Conservation (phyloP, 2,113 vertebrate genomes). For the Trogon surrucura region DNA sequence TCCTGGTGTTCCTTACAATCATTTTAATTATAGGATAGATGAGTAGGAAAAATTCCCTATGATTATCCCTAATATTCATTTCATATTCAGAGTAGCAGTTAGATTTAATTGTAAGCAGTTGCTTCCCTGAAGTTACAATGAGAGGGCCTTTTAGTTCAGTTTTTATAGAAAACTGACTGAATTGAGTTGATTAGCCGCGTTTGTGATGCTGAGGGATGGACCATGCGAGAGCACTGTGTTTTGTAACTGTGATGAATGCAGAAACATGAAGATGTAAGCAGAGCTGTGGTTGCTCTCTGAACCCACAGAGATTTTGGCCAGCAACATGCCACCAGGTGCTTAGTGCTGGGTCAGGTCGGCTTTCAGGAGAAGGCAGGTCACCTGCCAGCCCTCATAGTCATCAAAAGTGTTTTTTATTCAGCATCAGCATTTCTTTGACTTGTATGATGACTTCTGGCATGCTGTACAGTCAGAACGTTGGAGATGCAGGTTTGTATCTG, state of each 20-base stretch:
- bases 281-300: background rate
- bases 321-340: background rate
- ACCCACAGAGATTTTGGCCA: background rate
- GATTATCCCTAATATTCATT: constrained; percentile 71
- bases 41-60: constrained; percentile 52
- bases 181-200: constrained; percentile 68
- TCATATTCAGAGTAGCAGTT: constrained; percentile 67
- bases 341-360: background rate
- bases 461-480: fast-evolving
- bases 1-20: constrained; percentile 57
- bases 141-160: constrained; percentile 61
- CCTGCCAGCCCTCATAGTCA: background rate
- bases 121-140: constrained; percentile 66
- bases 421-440: background rate
- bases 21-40: constrained; percentile 69
- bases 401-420: background rate
- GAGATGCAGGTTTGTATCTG: fast-evolving
- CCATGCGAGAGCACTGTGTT: background rate
- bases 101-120: constrained; percentile 70
- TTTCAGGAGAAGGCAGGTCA: background rate
- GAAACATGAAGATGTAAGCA: constrained; percentile 3
- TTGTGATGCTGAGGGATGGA: constrained; percentile 48
- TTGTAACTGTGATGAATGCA: constrained; percentile 55
- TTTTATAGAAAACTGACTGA: constrained; percentile 65
- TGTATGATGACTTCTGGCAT: background rate